Evolutionary conservation across 2,797 vertebrate genomes (phyloP).

Genomic region (Botia almorhae): DNA sequence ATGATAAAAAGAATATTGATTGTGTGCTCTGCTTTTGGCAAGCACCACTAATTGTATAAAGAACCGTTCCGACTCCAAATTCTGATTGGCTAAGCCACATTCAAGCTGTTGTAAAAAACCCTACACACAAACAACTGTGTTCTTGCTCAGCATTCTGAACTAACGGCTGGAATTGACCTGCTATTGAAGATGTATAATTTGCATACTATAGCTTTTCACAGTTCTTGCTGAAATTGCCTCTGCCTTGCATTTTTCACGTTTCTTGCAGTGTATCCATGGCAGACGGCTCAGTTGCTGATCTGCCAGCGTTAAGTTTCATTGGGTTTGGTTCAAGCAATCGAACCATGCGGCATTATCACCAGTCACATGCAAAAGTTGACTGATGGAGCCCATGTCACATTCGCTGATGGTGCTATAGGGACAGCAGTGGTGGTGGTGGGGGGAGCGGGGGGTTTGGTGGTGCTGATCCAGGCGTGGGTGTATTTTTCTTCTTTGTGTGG

Average conservation of each 20-base stretch:
- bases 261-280: neutral
- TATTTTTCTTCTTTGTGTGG: constrained; percentile 1
- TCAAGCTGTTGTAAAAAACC: neutral
- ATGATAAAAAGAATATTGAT: too few species aligned
- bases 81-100: too few species aligned
- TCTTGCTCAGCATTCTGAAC: neutral
- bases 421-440: neutral
- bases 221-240: neutral
- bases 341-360: neutral
- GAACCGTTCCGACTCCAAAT: neutral
- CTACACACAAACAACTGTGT: neutral
- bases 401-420: neutral
- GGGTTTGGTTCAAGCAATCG: neutral
- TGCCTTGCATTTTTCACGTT: neutral
- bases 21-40: too few species aligned
- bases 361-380: neutral
- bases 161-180: neutral
- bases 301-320: neutral
- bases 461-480: constrained; percentile 8
- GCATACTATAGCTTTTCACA: neutral
- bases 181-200: neutral
- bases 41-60: too few species aligned
- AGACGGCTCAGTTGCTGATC: too few species aligned
- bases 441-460: neutral
- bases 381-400: neutral